Conservation (phyloP, 2,888 invertebrate genomes). For the Agrochola litura region DNA sequence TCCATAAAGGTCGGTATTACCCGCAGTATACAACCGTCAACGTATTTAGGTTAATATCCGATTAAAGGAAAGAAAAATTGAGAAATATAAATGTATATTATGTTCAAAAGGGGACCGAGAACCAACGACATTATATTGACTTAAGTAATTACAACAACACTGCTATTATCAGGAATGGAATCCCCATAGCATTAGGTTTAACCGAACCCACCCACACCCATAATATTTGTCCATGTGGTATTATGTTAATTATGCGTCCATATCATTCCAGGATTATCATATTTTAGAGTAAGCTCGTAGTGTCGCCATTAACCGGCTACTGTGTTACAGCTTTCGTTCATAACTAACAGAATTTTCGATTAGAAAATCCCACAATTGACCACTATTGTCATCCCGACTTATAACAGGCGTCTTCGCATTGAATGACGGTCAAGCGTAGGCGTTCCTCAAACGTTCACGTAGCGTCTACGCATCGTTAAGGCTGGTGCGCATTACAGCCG, state of each 20-base stretch:
- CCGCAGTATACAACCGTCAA: slow-evolving; percentile 32
- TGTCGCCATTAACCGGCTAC: background rate
- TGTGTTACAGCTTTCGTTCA: slow-evolving; percentile 19
- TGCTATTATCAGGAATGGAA: background rate
- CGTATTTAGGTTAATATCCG: slow-evolving; percentile 35
- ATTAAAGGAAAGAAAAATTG: slow-evolving; percentile 18
- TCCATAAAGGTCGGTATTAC: slow-evolving; percentile 29
- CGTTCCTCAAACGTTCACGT: too few relatives aligned
- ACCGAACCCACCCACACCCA: background rate
- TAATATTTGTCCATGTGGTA: background rate
- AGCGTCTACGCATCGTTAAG: background rate
- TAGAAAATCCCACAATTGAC: background rate
- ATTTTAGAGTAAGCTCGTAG: slow-evolving; percentile 14
- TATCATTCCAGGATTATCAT: slow-evolving; percentile 32
- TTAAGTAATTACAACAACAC: background rate
- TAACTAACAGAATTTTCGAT: slow-evolving; percentile 25
- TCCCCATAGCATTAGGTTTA: background rate
- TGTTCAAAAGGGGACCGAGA: background rate
- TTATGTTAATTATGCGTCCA: slow-evolving; percentile 7
- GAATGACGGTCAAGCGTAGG: background rate
- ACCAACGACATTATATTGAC: background rate
- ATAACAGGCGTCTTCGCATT: background rate
- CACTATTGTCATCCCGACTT: background rate
- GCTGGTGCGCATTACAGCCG: background rate
- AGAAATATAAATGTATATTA: slow-evolving; percentile 29